Percentiles rank a stretch among this genome's conserved stretches.
These are phyloP conservation scores for Parascotia fuliginaria DNA, from an alignment of 2,888 invertebrate species.

Conservation along the genomic window DNA sequence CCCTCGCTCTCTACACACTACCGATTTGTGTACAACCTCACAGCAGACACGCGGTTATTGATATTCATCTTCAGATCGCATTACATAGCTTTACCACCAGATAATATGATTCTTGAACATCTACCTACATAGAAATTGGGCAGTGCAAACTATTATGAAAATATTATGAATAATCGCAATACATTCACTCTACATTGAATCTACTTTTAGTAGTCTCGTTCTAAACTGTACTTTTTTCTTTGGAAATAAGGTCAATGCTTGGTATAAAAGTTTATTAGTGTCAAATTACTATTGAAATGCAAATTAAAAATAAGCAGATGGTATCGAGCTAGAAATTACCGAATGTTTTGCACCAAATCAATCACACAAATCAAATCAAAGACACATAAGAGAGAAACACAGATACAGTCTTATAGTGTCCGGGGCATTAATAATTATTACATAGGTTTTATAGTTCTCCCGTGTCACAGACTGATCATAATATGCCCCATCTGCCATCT, in stretches of 20 bases:
- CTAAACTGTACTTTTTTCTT: background rate
- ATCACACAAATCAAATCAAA: too few relatives aligned
- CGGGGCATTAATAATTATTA: slow-evolving; percentile 26
- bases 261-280: too few relatives aligned
- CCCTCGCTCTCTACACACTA: slow-evolving; percentile 58
- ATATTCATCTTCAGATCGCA: slow-evolving; percentile 47
- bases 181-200: too few relatives aligned
- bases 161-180: too few relatives aligned
- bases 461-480: slow-evolving; percentile 39
- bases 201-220: too few relatives aligned
- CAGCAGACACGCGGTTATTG: slow-evolving; percentile 44
- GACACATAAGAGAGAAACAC: background rate
- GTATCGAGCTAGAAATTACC: too few relatives aligned
- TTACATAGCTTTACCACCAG: background rate
- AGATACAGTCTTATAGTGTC: slow-evolving; percentile 22
- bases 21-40: slow-evolving; percentile 58
- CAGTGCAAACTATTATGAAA: too few relatives aligned
- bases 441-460: slow-evolving; percentile 18
- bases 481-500: slow-evolving; percentile 51
- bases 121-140: too few relatives aligned
- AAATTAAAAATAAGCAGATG: too few relatives aligned
- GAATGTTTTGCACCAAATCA: too few relatives aligned
- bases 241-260: too few relatives aligned
- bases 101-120: background rate
- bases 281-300: too few relatives aligned